A percentile compares a stretch with the other conserved stretches of the same genome.
Evolutionary conservation across 2,113 vertebrate species (phyloP).

Genomic region (Xiphophorus hellerii): DNA sequence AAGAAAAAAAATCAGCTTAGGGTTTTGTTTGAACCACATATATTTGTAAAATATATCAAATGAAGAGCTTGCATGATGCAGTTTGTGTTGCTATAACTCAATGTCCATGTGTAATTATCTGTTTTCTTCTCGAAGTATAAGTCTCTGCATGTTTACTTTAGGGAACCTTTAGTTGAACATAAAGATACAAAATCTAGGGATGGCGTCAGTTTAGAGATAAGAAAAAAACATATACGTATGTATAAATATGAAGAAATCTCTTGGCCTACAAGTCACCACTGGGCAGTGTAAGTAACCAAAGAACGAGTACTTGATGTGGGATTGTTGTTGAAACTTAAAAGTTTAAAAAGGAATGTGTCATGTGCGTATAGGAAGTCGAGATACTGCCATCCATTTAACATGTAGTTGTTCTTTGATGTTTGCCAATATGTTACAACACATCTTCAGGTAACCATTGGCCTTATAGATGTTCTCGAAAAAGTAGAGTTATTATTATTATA

Average conservation of each 20-base stretch:
- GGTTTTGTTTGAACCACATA: conserved; percentile 42
- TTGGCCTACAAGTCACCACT: conserved; percentile 77
- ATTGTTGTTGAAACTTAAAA: conserved; percentile 58
- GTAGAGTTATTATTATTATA: conserved; percentile 77
- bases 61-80: conserved; percentile 77
- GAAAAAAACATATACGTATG: conserved; percentile 16
- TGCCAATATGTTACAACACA: conserved; percentile 85
- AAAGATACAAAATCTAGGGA: conserved; percentile 49
- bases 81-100: conserved; percentile 80
- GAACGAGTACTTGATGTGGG: conserved; percentile 74
- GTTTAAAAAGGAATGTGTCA: conserved; percentile 57
- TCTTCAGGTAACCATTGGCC: conserved; percentile 96
- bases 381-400: conserved; percentile 84
- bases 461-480: conserved; percentile 89
- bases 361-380: conserved; percentile 75
- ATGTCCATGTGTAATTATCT: conserved; percentile 71
- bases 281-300: conserved; percentile 85
- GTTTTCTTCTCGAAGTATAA: conserved; percentile 51
- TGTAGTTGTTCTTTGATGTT: conserved; percentile 84
- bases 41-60: conserved; percentile 51
- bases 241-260: conserved; percentile 36
- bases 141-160: conserved; percentile 75
- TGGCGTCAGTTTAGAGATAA: conserved; percentile 47
- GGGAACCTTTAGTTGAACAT: conserved; percentile 61
- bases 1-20: conserved; percentile 23